Base-by-base conservation (phyloP, 92 coral and sea anemone species). In the Siderastrea radians region DNA sequence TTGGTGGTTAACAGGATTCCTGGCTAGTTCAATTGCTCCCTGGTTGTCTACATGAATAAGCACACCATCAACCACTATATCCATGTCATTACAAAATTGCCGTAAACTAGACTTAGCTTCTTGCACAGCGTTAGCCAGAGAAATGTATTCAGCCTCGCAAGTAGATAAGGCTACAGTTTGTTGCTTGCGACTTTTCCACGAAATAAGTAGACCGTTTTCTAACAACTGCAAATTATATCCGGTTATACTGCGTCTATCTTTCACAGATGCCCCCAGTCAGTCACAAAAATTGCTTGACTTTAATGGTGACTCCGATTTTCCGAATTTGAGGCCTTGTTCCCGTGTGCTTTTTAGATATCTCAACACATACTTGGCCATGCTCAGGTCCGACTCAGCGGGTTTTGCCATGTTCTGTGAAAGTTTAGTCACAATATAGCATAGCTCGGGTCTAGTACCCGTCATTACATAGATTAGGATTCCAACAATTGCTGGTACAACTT, bases 31-130 rank as follows among this genome's bases (percentile, higher is more conserved):
- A 11, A 72, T 91, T 1, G 94, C 88, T 26, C 94, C 92, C 69
- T 93, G 94, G 58, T 93, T 90, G 72, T 91, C 96, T 90, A 81
- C 92, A 75, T 74, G n/a, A 7, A 89, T 76, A 3, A 47, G 75
- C 11, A 89, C 85, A 15, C 83, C 47, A 62, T 49, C 83, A 14
- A 50, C 43, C 15, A 44, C 54, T 14, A 70, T 70, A 46, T 44
- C 15, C 75, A 70, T 70, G 75, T 70, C 75, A 3, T 43, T 70
- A 70, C 75, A 70, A 3, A 70, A 44, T 70, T 70, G 75, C 75
- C 10, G 26, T 14, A 70, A 10, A 26, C 38, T 26, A 70, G 43
- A 70, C 54, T 70, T 68, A 13, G 48, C 46, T 68, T 68, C 73
- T 68, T 68, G 73, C 14, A 68, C 73, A 68, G 73, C 73, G n/a